phyloP scores from a whole-genome alignment of 2,888 invertebrate species.

The Scrobipalpa atriplicella region DNA sequence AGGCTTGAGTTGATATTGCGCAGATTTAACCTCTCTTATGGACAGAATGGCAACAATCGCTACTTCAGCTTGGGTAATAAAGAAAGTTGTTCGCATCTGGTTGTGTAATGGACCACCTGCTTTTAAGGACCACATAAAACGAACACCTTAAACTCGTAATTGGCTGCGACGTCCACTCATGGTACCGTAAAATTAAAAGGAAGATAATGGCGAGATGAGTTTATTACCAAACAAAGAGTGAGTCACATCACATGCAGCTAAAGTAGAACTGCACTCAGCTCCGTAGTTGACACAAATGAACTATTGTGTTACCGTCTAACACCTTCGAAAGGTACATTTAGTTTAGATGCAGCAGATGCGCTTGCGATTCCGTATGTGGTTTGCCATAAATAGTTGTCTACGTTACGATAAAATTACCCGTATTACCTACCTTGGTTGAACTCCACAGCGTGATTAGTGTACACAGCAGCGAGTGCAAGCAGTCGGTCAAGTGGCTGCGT shows the following conservation, averaged over 20 bases:
- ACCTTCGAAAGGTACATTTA: too few relatives aligned
- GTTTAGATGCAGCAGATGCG: too few relatives aligned
- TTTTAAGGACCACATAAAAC: slow-evolving; percentile 20
- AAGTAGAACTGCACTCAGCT: background rate
- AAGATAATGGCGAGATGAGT: background rate
- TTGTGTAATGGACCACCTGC: slow-evolving; percentile 29
- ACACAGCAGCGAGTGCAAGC: background rate
- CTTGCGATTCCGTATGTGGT: too few relatives aligned
- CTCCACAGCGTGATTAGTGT: too few relatives aligned
- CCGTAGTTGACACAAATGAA: too few relatives aligned
- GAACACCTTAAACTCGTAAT: slow-evolving; percentile 17
- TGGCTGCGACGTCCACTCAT: slow-evolving; percentile 9
- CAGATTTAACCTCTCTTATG: slow-evolving; percentile 8
- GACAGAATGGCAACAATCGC: slow-evolving; percentile 4
- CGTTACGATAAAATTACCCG: too few relatives aligned
- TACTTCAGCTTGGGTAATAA: slow-evolving; percentile 27
- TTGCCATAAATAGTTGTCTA: too few relatives aligned
- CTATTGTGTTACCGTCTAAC: too few relatives aligned
- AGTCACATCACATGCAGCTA: background rate
- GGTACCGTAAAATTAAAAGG: slow-evolving; percentile 10
- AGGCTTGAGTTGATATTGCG: slow-evolving; percentile 27
- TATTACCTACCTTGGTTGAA: too few relatives aligned
- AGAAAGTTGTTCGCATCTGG: slow-evolving; percentile 32
- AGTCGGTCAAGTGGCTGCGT: background rate
- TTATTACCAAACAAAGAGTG: background rate